Percentiles rank a stretch among this genome's conserved stretches.
Evolutionary conservation across 2,888 invertebrate genomes (phyloP).

Genomic region (Brenthis daphne): DNA sequence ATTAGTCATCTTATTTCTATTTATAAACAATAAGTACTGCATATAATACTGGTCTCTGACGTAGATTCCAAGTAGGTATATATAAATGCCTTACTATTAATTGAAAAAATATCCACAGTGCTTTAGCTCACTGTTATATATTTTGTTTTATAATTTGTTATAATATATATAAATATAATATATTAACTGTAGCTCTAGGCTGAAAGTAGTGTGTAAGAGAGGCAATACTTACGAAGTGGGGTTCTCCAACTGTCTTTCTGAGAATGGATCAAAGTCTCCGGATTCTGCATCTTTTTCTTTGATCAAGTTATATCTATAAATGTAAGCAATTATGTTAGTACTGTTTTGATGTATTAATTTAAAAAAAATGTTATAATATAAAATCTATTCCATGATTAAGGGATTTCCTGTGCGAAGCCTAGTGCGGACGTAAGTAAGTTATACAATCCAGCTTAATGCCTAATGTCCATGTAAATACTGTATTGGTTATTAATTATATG

Average conservation of each 20-base stretch:
- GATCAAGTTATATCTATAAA: conserved; percentile 83
- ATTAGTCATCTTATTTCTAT: background rate
- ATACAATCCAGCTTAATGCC: background rate
- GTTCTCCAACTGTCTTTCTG: conserved; percentile 86
- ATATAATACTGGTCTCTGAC: no score
- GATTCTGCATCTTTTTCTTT: conserved; percentile 86
- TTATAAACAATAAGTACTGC: background rate
- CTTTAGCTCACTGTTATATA: no score
- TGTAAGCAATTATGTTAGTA: conserved; percentile 27
- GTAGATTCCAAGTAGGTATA: no score
- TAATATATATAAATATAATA: no score
- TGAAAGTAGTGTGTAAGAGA: background rate
- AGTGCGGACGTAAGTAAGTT: background rate
- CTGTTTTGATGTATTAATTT: background rate
- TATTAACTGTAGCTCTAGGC: no score
- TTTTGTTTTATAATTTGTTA: no score
- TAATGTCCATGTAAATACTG: background rate
- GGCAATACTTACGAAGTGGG: conserved; percentile 89
- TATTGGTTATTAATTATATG: background rate
- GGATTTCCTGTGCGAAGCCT: background rate
- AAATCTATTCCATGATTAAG: background rate
- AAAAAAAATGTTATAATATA: background rate
- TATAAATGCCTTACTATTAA: no score
- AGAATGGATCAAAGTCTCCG: conserved; percentile 88
- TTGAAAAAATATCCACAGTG: no score